Base-by-base conservation (phyloP, 2,888 invertebrate species). In the Melangyna quadrimaculata region DNA sequence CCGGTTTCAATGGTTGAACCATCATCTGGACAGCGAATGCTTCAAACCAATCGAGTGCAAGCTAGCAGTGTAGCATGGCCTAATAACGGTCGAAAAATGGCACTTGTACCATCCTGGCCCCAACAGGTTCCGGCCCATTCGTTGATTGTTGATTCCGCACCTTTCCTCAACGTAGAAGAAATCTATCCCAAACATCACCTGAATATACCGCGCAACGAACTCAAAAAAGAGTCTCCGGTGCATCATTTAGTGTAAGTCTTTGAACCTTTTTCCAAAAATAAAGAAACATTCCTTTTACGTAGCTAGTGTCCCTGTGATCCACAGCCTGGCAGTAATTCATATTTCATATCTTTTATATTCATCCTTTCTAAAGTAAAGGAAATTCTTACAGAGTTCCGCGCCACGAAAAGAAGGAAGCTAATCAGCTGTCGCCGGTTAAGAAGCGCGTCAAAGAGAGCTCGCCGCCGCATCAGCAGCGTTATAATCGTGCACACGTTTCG, bases 391-490 rank as follows among this genome's bases (percentile, higher is more conserved):
- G 92, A 89, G 92, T 92, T 88, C 92, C 92, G 86, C 91, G 92
- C 59, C 92, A 94, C 88, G 95, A 96, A 90, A 97, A 97, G 91
- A 97, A 97, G 91, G 96, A 96, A 90, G 95, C 96, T 75, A 96
- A 97, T 75, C 98, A 98, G 91, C 93, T 98, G 89, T 98, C 98
- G 89, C 99, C 99, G 2, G 98, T 98, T 29, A 99, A 99, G 93
- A 99, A 99, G 92, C 95, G 98, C 19, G 98, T 98, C 53, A 98
- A 98, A 92, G 98, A 98, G 91, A 98, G 97, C 90, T 97, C 98
- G 27, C 98, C 98, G 27, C 98, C 97, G 51, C 94, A 95, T 80
- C 92, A 92, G 88, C 92, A 92, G 88, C 92, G 92, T 43, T 92
- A 92, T 78, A 92, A 91, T 89, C 91, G 92, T 63, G 88, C 91